A percentile compares a stretch with the other conserved stretches of the same genome.
Conservation (phyloP, 2,888 invertebrate species). For the Listrodromus nycthemerus region DNA sequence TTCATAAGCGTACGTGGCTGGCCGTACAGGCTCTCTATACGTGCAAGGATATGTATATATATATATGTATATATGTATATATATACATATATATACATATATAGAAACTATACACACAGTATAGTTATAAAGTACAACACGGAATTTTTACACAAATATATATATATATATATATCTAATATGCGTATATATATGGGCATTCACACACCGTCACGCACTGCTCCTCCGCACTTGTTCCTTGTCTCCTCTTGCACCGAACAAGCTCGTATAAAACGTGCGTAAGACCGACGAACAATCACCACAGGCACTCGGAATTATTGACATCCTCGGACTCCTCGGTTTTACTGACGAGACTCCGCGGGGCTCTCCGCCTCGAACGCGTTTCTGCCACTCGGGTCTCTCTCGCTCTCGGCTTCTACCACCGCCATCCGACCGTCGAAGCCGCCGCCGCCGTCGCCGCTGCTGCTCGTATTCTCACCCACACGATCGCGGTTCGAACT, state of each 20-base stretch:
- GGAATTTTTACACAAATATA: slow-evolving; percentile 17
- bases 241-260: slow-evolving; percentile 34
- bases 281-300: slow-evolving; percentile 67
- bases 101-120: neutral
- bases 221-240: slow-evolving; percentile 36
- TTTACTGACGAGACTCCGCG: slow-evolving; percentile 64
- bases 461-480: slow-evolving; percentile 58
- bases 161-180: slow-evolving; percentile 12
- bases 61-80: neutral
- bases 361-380: slow-evolving; percentile 64
- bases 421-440: slow-evolving; percentile 42
- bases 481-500: slow-evolving; percentile 16
- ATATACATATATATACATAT: slow-evolving; percentile 13
- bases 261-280: slow-evolving; percentile 57
- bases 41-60: slow-evolving; percentile 20
- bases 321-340: slow-evolving; percentile 73
- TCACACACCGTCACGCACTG: slow-evolving; percentile 31
- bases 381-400: slow-evolving; percentile 47
- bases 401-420: slow-evolving; percentile 44
- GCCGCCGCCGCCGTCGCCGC: slow-evolving; percentile 54
- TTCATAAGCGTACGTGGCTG: slow-evolving; percentile 64
- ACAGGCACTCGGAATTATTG: slow-evolving; percentile 75
- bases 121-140: slow-evolving; percentile 12
- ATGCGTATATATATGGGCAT: slow-evolving; percentile 19
- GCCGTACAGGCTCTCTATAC: slow-evolving; percentile 31